These are phyloP conservation scores for Lordiphosa mommai DNA, from an alignment of 1,140 invertebrate species.

Conservation along the genomic window DNA sequence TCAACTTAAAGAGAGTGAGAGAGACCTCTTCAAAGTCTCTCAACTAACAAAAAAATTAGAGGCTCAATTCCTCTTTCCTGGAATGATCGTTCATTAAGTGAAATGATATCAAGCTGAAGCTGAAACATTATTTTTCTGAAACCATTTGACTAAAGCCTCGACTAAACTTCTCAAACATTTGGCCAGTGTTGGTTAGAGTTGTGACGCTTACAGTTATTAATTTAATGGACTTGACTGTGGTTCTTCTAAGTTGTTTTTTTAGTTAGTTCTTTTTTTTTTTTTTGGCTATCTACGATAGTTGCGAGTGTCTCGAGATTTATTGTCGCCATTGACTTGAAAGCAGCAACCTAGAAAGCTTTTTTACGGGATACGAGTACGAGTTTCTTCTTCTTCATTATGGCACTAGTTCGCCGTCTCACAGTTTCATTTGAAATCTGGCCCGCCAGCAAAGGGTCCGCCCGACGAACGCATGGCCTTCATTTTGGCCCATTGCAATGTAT, in stretches of 20 bases:
- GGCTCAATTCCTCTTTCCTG: too few relatives aligned
- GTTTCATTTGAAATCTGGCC: conserved; percentile 78
- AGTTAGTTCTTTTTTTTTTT: background rate
- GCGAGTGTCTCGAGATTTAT: conserved; percentile 74
- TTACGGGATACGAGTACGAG: conserved; percentile 35
- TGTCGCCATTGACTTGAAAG: conserved; percentile 65
- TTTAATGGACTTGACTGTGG: conserved; percentile 8
- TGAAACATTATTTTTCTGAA: too few relatives aligned
- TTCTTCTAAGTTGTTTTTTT: background rate
- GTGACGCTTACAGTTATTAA: background rate
- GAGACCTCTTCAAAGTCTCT: too few relatives aligned
- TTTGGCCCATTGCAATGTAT: conserved; percentile 87
- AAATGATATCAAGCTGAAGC: too few relatives aligned
- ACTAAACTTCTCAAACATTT: too few relatives aligned
- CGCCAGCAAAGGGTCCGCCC: conserved; percentile 80
- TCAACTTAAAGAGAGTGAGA: too few relatives aligned
- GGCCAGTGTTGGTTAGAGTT: too few relatives aligned
- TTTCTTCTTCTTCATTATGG: too few relatives aligned
- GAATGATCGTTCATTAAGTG: too few relatives aligned
- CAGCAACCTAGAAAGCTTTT: conserved; percentile 67
- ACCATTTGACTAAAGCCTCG: too few relatives aligned
- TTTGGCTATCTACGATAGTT: conserved; percentile 68
- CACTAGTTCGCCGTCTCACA: conserved; percentile 64
- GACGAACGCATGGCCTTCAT: conserved; percentile 91
- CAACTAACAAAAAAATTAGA: too few relatives aligned